Percentiles rank a stretch among this genome's conserved stretches.
Conservation (phyloP, 2,113 vertebrate genomes). For the Struthio camelus region DNA sequence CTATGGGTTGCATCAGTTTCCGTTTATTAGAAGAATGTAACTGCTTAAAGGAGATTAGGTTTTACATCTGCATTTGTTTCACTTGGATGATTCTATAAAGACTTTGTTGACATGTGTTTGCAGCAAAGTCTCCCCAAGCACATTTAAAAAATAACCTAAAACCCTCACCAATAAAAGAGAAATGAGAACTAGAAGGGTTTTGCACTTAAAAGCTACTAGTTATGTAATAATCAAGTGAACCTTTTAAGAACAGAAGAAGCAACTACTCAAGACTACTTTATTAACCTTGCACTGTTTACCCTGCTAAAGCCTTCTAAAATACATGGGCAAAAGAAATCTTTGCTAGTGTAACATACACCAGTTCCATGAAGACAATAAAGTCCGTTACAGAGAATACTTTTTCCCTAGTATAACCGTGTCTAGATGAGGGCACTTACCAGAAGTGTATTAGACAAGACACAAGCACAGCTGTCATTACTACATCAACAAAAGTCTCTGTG, state of each 20-base stretch:
- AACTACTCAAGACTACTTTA: neutral
- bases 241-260: neutral
- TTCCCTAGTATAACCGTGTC: neutral
- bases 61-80: constrained; percentile 1
- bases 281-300: neutral
- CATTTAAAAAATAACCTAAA: neutral
- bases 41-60: neutral
- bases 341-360: neutral
- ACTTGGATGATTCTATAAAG: neutral
- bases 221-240: neutral
- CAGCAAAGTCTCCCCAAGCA: neutral
- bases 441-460: neutral
- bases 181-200: neutral
- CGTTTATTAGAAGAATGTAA: neutral
- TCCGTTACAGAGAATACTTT: neutral
- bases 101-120: neutral
- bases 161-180: neutral
- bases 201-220: neutral
- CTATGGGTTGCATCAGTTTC: neutral
- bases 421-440: neutral
- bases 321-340: neutral
- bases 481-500: neutral
- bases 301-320: neutral
- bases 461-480: neutral
- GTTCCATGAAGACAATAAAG: neutral